phyloP scores from a whole-genome alignment of 2,113 vertebrate genomes.

The Spermophilus dauricus region DNA sequence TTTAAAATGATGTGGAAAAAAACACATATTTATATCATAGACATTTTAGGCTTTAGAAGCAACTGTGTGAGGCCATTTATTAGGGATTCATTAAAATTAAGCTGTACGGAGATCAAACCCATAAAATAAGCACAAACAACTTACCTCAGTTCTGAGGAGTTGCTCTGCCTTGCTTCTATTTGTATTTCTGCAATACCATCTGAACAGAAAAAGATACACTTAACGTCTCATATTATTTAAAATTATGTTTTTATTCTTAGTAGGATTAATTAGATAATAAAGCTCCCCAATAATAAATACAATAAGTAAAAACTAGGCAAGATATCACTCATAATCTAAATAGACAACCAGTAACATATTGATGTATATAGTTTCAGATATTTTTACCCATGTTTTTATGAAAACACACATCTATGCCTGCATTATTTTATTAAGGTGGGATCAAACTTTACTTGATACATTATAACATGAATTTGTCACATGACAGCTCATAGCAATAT shows the following conservation, averaged over 20 bases:
- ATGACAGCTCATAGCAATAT: not conserved
- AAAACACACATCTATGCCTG: not conserved
- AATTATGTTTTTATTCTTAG: not conserved
- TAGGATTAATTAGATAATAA: not conserved
- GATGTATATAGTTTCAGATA: not conserved
- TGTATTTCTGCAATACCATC: constrained; percentile 95
- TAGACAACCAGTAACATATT: not conserved
- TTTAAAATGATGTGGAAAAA: not conserved
- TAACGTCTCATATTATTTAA: not conserved
- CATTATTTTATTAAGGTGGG: not conserved
- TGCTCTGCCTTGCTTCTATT: constrained; percentile 97
- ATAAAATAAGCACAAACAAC: constrained; percentile 17
- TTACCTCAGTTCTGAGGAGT: constrained; percentile 94
- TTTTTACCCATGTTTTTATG: not conserved
- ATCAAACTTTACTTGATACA: not conserved
- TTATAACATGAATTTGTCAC: constrained; percentile 5
- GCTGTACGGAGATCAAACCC: not conserved
- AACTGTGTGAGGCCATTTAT: not conserved
- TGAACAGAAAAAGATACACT: constrained; percentile 80
- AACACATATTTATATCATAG: not conserved
- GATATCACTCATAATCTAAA: not conserved
- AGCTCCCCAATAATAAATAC: not conserved
- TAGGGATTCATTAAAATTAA: not conserved
- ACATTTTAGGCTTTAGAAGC: constrained; percentile 3
- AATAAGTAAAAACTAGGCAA: not conserved